A percentile compares a stretch with the other conserved stretches of the same genome.
These are phyloP conservation scores for Amphiprion percula DNA, from an alignment of 2,113 vertebrate species.

Conservation along the genomic window DNA sequence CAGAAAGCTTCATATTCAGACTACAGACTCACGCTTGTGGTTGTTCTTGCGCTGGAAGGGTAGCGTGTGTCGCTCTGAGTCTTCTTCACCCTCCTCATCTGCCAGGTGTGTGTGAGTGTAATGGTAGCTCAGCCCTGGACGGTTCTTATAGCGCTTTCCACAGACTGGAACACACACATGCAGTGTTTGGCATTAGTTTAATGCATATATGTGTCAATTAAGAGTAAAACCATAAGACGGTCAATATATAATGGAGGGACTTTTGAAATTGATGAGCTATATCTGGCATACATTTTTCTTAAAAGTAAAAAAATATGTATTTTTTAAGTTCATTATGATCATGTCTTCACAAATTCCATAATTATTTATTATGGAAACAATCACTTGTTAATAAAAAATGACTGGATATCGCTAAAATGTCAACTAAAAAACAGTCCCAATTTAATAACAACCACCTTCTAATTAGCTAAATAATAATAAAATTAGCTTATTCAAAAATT, in stretches of 20 bases:
- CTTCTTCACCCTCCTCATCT: constrained; percentile 94
- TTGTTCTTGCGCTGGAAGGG: constrained; percentile 96
- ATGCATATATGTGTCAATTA: neutral
- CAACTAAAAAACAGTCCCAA: no score
- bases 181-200: neutral
- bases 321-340: no score
- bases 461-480: no score
- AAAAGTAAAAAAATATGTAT: no score
- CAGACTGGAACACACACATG: constrained; percentile 85
- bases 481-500: no score
- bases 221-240: neutral
- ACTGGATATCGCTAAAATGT: no score
- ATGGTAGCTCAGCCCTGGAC: constrained; percentile 95
- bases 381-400: no score
- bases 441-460: no score
- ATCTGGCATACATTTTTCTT: no score
- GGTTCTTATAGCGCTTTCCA: constrained; percentile 95
- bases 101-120: constrained; percentile 97
- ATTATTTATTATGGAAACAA: no score
- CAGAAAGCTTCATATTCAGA: constrained; percentile 28
- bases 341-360: no score
- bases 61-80: constrained; percentile 91
- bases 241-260: no score
- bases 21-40: constrained; percentile 91
- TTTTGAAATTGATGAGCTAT: neutral